These are phyloP conservation scores for Lepidostoma basale DNA, from an alignment of 1,140 invertebrate species.

Conservation along the genomic window DNA sequence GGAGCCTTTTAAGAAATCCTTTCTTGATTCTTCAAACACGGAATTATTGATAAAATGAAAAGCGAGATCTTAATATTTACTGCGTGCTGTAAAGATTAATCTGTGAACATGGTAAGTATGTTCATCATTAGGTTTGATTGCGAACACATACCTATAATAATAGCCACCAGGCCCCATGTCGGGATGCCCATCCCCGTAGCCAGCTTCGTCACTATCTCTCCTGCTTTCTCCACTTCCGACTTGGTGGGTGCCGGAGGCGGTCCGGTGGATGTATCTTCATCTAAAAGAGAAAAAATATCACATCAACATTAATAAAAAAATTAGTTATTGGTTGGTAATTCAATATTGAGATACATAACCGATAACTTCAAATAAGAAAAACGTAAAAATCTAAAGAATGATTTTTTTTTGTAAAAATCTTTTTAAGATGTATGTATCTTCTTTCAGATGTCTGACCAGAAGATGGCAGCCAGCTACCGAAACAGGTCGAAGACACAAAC, in stretches of 20 bases:
- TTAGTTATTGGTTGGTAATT: not conserved
- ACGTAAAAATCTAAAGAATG: not conserved
- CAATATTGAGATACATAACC: not conserved
- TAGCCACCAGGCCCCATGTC: conserved; percentile 73
- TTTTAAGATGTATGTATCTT: not conserved
- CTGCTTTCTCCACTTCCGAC: conserved; percentile 40
- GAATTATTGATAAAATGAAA: too few species aligned
- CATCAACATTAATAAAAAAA: not conserved
- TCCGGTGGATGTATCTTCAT: conserved; percentile 15
- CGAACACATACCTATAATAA: conserved; percentile 57
- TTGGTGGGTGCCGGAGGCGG: conserved; percentile 21
- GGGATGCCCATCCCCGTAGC: conserved; percentile 71
- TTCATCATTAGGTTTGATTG: too few species aligned
- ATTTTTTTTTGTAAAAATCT: too few species aligned
- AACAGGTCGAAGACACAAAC: too few species aligned
- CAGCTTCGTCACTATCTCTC: conserved; percentile 58
- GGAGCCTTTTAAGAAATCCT: too few species aligned
- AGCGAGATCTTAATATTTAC: too few species aligned
- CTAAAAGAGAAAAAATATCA: not conserved
- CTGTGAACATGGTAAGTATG: too few species aligned
- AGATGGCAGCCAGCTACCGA: too few species aligned
- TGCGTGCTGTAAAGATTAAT: too few species aligned
- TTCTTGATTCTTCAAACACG: too few species aligned
- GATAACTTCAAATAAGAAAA: not conserved
- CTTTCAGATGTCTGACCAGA: not conserved